Evolutionary conservation across 2,888 invertebrate species (phyloP).

Genomic region (Macropis europaea): DNA sequence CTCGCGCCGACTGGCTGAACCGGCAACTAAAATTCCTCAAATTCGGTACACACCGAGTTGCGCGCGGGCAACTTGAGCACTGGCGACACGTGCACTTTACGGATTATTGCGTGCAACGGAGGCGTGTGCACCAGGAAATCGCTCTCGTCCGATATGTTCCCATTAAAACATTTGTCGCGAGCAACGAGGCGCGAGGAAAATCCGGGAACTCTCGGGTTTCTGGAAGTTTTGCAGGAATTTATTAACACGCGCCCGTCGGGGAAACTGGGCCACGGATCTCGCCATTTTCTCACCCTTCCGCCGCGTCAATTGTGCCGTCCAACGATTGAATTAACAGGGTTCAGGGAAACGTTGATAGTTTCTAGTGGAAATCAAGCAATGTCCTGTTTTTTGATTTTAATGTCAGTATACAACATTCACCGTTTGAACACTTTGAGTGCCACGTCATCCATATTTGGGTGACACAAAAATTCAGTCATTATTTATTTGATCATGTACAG

Average conservation of each 20-base stretch:
- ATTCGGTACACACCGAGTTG: not conserved
- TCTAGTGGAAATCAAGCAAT: too few species aligned
- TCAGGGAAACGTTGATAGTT: too few species aligned
- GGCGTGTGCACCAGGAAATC: not conserved
- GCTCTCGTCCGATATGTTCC: not conserved
- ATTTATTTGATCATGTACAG: too few species aligned
- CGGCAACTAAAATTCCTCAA: conserved; percentile 27
- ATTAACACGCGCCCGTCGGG: conserved; percentile 19
- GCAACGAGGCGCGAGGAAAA: conserved; percentile 24
- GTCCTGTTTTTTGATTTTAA: too few species aligned
- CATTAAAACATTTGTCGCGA: conserved; percentile 31
- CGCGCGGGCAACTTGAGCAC: not conserved
- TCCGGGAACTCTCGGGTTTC: not conserved
- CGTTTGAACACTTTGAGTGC: too few species aligned
- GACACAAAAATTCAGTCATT: too few species aligned
- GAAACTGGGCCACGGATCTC: conserved; percentile 21
- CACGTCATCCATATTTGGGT: too few species aligned
- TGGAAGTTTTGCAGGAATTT: conserved; percentile 19
- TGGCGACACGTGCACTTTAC: conserved; percentile 44
- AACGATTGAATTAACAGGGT: not conserved
- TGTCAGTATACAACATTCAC: too few species aligned
- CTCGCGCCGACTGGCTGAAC: not conserved
- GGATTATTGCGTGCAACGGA: conserved; percentile 33
- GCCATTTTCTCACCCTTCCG: not conserved
- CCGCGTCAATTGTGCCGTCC: too few species aligned